A percentile compares a stretch with the other conserved stretches of the same genome.
Evolutionary conservation across 2,797 vertebrate genomes (phyloP).

Genomic region (Cuniculus paca): DNA sequence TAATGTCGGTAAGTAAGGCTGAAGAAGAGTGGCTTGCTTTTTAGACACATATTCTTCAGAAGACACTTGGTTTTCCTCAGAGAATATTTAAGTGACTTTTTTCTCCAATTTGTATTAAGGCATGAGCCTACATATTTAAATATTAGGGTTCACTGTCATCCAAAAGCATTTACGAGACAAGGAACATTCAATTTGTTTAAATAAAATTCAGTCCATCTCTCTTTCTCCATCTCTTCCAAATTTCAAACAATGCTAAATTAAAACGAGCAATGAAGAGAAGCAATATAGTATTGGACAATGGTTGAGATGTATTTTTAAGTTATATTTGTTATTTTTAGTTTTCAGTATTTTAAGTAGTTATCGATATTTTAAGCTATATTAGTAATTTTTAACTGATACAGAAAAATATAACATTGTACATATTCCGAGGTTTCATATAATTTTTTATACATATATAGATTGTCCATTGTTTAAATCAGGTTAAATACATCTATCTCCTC

Average conservation of each 20-base stretch:
- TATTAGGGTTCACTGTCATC: not conserved
- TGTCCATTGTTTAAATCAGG: not conserved
- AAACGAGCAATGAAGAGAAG: constrained; percentile 2
- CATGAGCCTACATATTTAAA: not conserved
- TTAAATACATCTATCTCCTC: not conserved
- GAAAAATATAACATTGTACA: not conserved
- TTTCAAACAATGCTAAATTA: not conserved
- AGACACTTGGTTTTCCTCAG: not conserved
- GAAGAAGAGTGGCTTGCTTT: not conserved
- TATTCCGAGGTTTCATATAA: not conserved
- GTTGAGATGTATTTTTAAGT: not conserved
- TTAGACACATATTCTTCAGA: not conserved
- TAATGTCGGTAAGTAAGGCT: not conserved
- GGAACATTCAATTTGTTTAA: not conserved
- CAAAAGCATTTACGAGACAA: not conserved
- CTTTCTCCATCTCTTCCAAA: not conserved
- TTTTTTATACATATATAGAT: not conserved
- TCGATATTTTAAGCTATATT: too few species aligned
- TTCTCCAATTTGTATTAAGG: not conserved
- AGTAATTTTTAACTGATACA: not conserved
- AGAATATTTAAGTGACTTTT: not conserved
- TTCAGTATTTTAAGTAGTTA: too few species aligned
- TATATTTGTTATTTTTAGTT: not conserved
- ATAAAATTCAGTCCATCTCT: not conserved
- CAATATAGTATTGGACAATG: not conserved